A percentile compares a stretch with the other conserved stretches of the same genome.
These are phyloP conservation scores for Pachypanchax playfairii DNA, from an alignment of 2,113 vertebrate genomes.

Conservation along the genomic window DNA sequence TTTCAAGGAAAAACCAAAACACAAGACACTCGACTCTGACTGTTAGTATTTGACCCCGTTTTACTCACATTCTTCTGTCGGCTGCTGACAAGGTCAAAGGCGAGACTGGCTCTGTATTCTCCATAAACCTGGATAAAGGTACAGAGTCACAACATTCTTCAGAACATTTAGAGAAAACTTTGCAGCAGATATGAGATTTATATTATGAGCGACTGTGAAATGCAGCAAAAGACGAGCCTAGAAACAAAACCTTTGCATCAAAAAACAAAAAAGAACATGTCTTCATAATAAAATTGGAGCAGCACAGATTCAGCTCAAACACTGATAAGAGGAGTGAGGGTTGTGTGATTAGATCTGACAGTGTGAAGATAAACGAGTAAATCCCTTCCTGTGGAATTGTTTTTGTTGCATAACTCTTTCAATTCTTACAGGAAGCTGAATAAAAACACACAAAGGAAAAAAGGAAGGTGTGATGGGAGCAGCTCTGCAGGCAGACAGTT, in stretches of 20 bases:
- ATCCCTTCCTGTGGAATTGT: constrained; percentile 46
- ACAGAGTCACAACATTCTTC: constrained; percentile 25
- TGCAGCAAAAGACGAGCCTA: background rate
- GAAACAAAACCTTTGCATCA: background rate
- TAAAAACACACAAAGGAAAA: background rate
- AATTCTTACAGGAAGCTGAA: background rate
- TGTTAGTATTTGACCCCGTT: background rate
- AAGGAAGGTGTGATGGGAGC: background rate
- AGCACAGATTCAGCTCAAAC: background rate
- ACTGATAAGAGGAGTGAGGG: constrained; percentile 19
- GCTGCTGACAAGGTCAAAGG: constrained; percentile 98
- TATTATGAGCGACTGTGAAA: background rate
- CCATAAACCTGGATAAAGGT: constrained; percentile 88
- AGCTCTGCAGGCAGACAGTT: background rate
- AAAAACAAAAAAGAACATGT: background rate
- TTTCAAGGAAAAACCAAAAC: too few relatives aligned
- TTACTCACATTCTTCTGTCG: constrained; percentile 96
- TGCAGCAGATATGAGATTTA: background rate
- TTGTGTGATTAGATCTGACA: constrained; percentile 55
- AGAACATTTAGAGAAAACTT: background rate
- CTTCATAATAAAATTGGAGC: constrained; percentile 13
- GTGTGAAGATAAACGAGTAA: constrained; percentile 57
- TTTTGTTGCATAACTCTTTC: constrained; percentile 49
- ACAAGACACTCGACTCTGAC: too few relatives aligned
- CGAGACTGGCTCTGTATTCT: constrained; percentile 97